Evolutionary conservation across 2,888 invertebrate species (phyloP), one percentile per base, ranked within the genome.

Genomic region (Lamellibrachia satsuma): DNA sequence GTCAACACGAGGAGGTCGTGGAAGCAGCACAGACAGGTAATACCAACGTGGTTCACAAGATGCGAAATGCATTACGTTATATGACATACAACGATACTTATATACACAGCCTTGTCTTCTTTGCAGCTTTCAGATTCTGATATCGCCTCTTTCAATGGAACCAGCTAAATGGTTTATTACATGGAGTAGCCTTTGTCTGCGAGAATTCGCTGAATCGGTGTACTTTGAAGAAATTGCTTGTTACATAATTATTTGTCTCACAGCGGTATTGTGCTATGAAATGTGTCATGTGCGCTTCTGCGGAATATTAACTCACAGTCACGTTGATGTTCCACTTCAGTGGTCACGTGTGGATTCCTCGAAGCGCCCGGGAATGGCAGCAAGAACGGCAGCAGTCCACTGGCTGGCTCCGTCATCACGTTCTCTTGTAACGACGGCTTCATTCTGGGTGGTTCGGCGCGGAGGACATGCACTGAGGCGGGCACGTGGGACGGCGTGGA

Each of bases 301-400:
- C 75, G 75, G 22, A 75, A 15, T 22, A 75, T 75, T n/a, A 2
- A 22, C n/a, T 75, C 22, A 75, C 75, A 75, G 75, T 22, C 22
- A 22, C n/a, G 75, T 15, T 22, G 75, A 22, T 75, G 15, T 2
- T 75, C 3, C 75, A 15, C 15, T 75, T 15, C n/a, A 75, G 75
- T 75, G 75, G 75, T 75, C 75, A 75, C 75, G 11, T 75, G 75
- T 75, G 75, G 75, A 15, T 75, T 75, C 75, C 75, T 75, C 75
- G 75, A 75, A n/a, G 15, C 75, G 15, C 75, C 75, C 22, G 75
- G 75, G 15, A 75, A 75, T 75, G 75, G 75, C 75, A 75, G 15
- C 75, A 75, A 75, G 22, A 15, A 75, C 6, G 75, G 75, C 75
- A 75, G 75, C 75, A 75, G 75, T 75, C 75, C 75, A 75, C 75